phyloP scores from a whole-genome alignment of 2,113 vertebrate genomes.

The Collichthys lucidus region DNA sequence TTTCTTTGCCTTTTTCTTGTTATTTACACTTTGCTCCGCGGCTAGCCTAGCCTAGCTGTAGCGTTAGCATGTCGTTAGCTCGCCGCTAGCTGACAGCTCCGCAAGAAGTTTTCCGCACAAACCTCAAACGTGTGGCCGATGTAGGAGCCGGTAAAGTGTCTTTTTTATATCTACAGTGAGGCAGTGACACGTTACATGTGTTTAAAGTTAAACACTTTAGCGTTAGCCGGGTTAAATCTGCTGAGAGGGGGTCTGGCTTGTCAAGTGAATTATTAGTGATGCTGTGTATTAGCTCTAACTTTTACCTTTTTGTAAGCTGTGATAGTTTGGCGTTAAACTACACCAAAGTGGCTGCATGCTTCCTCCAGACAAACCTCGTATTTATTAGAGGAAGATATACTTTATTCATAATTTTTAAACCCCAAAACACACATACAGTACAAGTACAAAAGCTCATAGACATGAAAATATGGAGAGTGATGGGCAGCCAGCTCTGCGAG shows the following conservation, averaged over 20 bases:
- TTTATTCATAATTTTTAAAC: too few relatives aligned
- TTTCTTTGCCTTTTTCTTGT: slow-evolving; percentile 15
- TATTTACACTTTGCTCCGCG: slow-evolving; percentile 66
- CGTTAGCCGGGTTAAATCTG: background rate
- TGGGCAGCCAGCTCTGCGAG: too few relatives aligned
- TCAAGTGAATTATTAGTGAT: background rate
- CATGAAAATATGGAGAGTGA: too few relatives aligned
- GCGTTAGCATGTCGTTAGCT: slow-evolving; percentile 72
- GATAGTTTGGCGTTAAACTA: too few relatives aligned
- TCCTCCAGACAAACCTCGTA: too few relatives aligned
- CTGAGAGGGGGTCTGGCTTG: slow-evolving; percentile 3
- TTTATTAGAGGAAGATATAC: too few relatives aligned
- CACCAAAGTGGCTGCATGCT: too few relatives aligned
- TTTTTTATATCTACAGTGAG: background rate
- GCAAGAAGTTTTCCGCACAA: slow-evolving; percentile 51
- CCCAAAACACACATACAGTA: too few relatives aligned
- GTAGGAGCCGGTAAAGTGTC: background rate
- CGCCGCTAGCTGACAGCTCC: slow-evolving; percentile 65
- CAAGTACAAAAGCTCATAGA: too few relatives aligned
- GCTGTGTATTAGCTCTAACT: too few relatives aligned
- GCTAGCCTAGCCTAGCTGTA: slow-evolving; percentile 71
- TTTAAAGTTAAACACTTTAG: slow-evolving; percentile 9
- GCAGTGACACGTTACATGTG: background rate
- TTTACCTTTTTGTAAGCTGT: too few relatives aligned
- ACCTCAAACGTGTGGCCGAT: too few relatives aligned